Base-by-base conservation (phyloP, 2,888 invertebrate species). In the Eupithecia dodoneata region DNA sequence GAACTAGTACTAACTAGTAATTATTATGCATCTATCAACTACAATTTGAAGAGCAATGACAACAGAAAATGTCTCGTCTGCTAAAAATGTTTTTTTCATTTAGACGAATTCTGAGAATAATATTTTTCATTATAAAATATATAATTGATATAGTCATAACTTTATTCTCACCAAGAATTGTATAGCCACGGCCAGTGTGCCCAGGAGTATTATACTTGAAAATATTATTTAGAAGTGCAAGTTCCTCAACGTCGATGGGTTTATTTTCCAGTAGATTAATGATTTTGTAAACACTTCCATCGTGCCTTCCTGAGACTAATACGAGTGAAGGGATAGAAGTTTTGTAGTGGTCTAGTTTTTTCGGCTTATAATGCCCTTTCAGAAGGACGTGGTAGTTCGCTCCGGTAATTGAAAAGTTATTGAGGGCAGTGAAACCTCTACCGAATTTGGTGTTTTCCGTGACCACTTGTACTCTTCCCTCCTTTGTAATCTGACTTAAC, bases 181-280 rank as follows among this genome's bases (percentile, higher is more conserved):
- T 90, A 85, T 95, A 97, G 1, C 97, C 97, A 81, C 97, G 92
- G 86, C 96, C 96, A 6, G 96, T 95, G 87, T 97, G 96, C 0
- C 96, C 95, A 76, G 91, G 85, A 71, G 95, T 92, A 7, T 93
- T 89, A 72, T 87, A 89, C 2, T 92, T 87, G 81, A 94, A 94
- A 3, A 95, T 87, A 70, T 92, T 91, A 79, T 96, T 94, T 3
- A 95, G 85, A 4, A 96, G 87, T n/a, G 90, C 91, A 10, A 93
- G 88, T 82, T 93, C 93, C 82, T 96, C 96, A 1, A 92, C 88
- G 82, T 96, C 95, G 2, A 94, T 83, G 0, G 91, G 88, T 1
- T 82, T 81, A 0, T 72, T 80, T 75, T 85, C 87, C 4, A 90
- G 71, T n/a, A 78, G 80, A 44, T 93, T 86, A 13, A 96, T 89